phyloP scores from a whole-genome alignment of 1,140 invertebrate genomes.

The Portunus trituberculatus region DNA sequence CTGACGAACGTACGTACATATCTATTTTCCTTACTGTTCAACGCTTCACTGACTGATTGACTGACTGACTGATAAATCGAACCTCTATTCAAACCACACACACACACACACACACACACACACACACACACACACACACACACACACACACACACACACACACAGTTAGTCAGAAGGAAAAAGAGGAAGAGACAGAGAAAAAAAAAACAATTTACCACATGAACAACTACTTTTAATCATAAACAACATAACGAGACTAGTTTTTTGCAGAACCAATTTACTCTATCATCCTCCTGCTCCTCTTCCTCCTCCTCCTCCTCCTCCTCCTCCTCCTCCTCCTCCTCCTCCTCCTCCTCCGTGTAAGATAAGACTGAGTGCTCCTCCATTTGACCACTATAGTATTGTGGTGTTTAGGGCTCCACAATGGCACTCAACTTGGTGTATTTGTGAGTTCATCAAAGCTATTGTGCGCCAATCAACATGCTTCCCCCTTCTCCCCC shows the following conservation, averaged over 20 bases:
- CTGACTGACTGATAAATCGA: too few relatives aligned
- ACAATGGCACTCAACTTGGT: constrained; percentile 45
- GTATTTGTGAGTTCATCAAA: constrained; percentile 57
- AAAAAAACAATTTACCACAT: neutral
- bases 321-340: neutral
- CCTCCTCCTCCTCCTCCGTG: neutral
- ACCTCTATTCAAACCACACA: neutral
- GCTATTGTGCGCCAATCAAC: constrained; percentile 56
- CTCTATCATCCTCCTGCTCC: neutral
- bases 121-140: neutral
- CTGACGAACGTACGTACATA: too few relatives aligned
- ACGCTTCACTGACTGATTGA: too few relatives aligned
- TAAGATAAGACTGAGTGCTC: constrained; percentile 54
- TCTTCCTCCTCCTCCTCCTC: neutral
- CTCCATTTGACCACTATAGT: constrained; percentile 46
- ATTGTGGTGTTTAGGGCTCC: neutral
- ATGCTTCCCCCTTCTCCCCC: constrained; percentile 35
- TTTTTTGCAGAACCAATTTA: neutral
- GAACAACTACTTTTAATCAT: neutral
- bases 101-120: too few relatives aligned
- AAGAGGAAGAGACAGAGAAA: neutral
- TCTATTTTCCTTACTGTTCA: too few relatives aligned
- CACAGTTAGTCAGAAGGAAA: neutral
- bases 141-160: too few relatives aligned
- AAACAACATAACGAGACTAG: neutral